Evolutionary conservation across 2,113 vertebrate genomes (phyloP), one percentile per base, ranked within the genome.

Genomic region (Oncorhynchus nerka): DNA sequence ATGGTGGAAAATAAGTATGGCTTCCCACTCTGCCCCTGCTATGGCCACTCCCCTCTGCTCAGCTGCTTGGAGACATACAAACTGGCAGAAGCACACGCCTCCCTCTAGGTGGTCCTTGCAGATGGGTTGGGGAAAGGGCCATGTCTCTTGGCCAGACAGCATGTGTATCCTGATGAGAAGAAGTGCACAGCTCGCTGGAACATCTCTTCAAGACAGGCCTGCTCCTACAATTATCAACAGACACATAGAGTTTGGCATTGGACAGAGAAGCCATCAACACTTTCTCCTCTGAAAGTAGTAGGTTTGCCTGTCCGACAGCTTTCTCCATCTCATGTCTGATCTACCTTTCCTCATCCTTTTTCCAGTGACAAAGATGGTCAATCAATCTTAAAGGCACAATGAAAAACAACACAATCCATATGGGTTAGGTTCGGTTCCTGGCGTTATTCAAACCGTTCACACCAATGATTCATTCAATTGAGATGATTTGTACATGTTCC

Each of bases 1-100:
- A 28, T 28, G 3, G 28, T 28, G 28, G 28, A 4, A 28, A 28
- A 28, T 28, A 3, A 28, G 28, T 28, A 28, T 28, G 28, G n/a
- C 34, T 20, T n/a, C 34, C 20, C 11, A 26, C 24, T 9, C 20
- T n/a, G 45, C 15, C 11, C 26, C 28, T 70, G 13, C 22, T 85
- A 78, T 32, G 6, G 4, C 78, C 82, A 81, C 1, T 80, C 6
- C 0, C 48, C 77, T 16, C 8, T 57, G 22, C 73, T 76, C 51
- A 87, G 75, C 70, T 79, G 77, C 62, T 82, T 73, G 8, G 77
- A 84, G 59, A 93, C 79, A 7, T 90, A 39, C 34, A 39, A 9
- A 89, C 75, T 89, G 89, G 75, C 91, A 91, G 76, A 92, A 93
- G 45, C 88, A 92, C 26, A 89, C 72, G 0, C 84, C 87, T 79